Percentiles rank a stretch among this genome's conserved stretches.
phyloP scores from a whole-genome alignment of 2,797 vertebrate species.

The Neomorphus geoffroyi region DNA sequence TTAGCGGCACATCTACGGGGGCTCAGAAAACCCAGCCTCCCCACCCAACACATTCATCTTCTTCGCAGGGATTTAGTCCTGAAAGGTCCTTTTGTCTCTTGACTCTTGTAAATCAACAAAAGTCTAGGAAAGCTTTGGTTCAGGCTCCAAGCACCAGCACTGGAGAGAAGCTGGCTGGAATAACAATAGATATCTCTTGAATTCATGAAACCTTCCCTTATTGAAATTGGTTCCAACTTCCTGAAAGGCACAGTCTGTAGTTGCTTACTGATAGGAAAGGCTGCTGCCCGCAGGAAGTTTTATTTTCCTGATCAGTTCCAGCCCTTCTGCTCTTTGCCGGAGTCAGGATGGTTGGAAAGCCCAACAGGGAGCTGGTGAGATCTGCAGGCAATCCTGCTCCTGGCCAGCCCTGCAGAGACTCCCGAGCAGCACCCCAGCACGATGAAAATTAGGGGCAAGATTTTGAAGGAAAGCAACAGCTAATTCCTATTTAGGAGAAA shows the following conservation, averaged over 20 bases:
- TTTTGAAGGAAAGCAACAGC: not conserved
- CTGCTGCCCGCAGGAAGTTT: not conserved
- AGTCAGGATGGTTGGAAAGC: not conserved
- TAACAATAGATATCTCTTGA: not conserved
- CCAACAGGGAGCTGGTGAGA: not conserved
- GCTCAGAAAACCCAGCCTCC: not conserved
- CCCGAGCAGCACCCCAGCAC: not conserved
- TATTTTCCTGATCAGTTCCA: not conserved
- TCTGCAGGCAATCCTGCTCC: not conserved
- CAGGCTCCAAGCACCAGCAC: not conserved
- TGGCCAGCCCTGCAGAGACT: not conserved
- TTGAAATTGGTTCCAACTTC: not conserved
- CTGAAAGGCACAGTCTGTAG: not conserved
- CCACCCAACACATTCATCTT: not conserved
- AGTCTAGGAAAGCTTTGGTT: slow-evolving; percentile 1
- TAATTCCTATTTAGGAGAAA: not conserved
- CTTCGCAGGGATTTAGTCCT: slow-evolving; percentile 13
- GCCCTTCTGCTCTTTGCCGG: not conserved
- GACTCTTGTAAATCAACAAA: slow-evolving; percentile 42
- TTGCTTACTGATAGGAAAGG: not conserved
- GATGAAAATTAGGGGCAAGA: not conserved
- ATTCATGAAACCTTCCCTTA: slow-evolving; percentile 4
- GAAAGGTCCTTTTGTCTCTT: slow-evolving; percentile 10
- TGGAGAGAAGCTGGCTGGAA: not conserved
- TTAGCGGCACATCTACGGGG: not conserved